Evolutionary conservation across 1,140 invertebrate species (phyloP).

Genomic region (Bombus soroeensis): DNA sequence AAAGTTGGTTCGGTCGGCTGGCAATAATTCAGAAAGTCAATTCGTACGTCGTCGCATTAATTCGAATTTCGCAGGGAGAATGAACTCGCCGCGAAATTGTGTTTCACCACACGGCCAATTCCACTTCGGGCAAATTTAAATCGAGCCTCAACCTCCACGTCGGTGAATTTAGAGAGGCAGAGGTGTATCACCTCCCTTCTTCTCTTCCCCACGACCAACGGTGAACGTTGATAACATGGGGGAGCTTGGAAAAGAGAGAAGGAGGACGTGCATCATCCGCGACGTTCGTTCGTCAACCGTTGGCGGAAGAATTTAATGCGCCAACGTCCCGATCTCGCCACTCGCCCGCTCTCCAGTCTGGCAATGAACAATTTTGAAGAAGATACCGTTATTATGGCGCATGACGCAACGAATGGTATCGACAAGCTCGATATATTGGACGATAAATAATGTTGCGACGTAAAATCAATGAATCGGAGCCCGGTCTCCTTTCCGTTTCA

Average conservation of each 20-base stretch:
- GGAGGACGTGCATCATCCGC: conserved; percentile 62
- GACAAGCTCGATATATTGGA: conserved; percentile 77
- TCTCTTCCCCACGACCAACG: neutral
- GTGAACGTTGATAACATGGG: neutral
- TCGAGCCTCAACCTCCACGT: conserved; percentile 63
- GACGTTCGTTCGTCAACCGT: conserved; percentile 67
- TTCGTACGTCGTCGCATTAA: conserved; percentile 69
- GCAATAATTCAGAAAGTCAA: conserved; percentile 65
- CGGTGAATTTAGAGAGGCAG: conserved; percentile 72
- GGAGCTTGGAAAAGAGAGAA: neutral
- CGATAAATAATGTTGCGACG: conserved; percentile 76
- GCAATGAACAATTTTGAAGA: conserved; percentile 70
- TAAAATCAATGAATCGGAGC: conserved; percentile 77
- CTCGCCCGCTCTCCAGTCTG: neutral
- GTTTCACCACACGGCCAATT: conserved; percentile 74
- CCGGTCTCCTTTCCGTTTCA: conserved; percentile 63
- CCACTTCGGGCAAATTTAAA: conserved; percentile 73
- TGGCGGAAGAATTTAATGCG: conserved; percentile 62
- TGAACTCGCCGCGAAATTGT: conserved; percentile 74
- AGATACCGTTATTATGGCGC: conserved; percentile 77
- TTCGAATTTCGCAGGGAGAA: conserved; percentile 73
- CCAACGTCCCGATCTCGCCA: conserved; percentile 17
- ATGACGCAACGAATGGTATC: conserved; percentile 79
- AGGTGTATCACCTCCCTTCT: conserved; percentile 54
- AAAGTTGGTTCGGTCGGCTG: conserved; percentile 51